Percentiles rank a stretch among this genome's conserved stretches.
Evolutionary conservation across 1,140 invertebrate genomes (phyloP).

Genomic region (Sarcophaga peregrina): DNA sequence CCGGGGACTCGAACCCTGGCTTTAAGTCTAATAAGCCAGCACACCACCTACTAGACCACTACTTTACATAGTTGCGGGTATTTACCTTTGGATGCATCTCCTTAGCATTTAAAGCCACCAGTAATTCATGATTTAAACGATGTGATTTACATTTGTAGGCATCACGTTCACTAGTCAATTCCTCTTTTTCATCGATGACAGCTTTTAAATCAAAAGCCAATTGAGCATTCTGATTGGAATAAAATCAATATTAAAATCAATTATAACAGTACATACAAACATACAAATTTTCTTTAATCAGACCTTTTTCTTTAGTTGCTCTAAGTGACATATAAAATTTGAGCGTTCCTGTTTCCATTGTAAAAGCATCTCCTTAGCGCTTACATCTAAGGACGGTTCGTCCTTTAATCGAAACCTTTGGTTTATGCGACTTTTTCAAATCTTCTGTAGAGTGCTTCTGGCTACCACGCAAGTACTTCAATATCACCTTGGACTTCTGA

Average conservation of each 20-base stretch:
- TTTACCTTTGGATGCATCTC: conserved; percentile 64
- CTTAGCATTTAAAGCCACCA: conserved; percentile 74
- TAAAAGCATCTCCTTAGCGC: conserved; percentile 48
- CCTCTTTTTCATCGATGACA: conserved; percentile 88
- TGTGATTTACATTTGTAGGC: conserved; percentile 88
- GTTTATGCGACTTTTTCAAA: conserved; percentile 32
- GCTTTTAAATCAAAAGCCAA: conserved; percentile 75
- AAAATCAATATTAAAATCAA: conserved; percentile 23
- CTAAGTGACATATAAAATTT: conserved; percentile 77
- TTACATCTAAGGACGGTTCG: conserved; percentile 35
- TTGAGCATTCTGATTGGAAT: conserved; percentile 56
- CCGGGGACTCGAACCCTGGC: no score
- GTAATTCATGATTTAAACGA: conserved; percentile 83
- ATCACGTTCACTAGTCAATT: conserved; percentile 82
- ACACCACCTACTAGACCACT: no score
- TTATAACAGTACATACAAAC: not conserved
- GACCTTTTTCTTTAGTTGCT: conserved; percentile 73
- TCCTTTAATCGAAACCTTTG: conserved; percentile 55
- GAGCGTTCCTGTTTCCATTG: conserved; percentile 72
- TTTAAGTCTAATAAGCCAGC: no score
- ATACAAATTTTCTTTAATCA: not conserved
- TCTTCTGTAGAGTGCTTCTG: conserved; percentile 32
- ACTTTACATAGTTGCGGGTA: not conserved
- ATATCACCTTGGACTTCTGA: conserved; percentile 80
- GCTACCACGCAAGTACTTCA: conserved; percentile 66